Evolutionary conservation across 2,797 vertebrate genomes (phyloP).

Genomic region (Coregonus ussuriensis): DNA sequence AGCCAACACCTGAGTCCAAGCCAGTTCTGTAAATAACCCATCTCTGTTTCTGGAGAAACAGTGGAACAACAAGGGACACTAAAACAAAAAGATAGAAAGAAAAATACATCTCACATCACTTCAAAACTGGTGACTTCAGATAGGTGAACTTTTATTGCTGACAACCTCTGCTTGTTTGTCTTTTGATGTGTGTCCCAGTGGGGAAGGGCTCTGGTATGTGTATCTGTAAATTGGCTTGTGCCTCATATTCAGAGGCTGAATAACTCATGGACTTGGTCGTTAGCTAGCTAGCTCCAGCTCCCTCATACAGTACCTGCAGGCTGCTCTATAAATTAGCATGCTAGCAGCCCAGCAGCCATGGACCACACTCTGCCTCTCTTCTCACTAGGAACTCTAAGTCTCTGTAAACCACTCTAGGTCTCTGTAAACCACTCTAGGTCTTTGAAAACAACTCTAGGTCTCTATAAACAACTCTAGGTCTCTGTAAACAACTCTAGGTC

Average conservation of each 20-base stretch:
- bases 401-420: slow-evolving; percentile 2
- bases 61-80: not conserved
- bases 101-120: not conserved
- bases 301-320: not conserved
- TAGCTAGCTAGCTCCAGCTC: slow-evolving; percentile 15
- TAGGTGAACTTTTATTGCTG: slow-evolving; percentile 2
- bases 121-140: slow-evolving; percentile 14
- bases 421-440: too few relatives aligned
- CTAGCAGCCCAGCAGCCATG: not conserved
- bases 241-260: slow-evolving; percentile 21
- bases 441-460: too few relatives aligned
- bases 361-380: not conserved
- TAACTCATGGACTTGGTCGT: slow-evolving; percentile 13
- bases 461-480: too few relatives aligned
- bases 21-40: not conserved
- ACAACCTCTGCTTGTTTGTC: slow-evolving; percentile 17
- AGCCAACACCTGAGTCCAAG: not conserved
- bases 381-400: slow-evolving; percentile 5
- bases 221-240: slow-evolving; percentile 19
- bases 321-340: slow-evolving; percentile 25
- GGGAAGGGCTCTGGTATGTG: slow-evolving; percentile 13
- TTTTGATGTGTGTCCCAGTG: slow-evolving; percentile 4
- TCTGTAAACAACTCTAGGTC: too few relatives aligned
- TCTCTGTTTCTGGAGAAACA: not conserved
- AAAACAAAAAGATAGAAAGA: not conserved